A percentile compares a stretch with the other conserved stretches of the same genome.
phyloP scores from a whole-genome alignment of 1,140 invertebrate genomes.

The Scaptomyza pallida region DNA sequence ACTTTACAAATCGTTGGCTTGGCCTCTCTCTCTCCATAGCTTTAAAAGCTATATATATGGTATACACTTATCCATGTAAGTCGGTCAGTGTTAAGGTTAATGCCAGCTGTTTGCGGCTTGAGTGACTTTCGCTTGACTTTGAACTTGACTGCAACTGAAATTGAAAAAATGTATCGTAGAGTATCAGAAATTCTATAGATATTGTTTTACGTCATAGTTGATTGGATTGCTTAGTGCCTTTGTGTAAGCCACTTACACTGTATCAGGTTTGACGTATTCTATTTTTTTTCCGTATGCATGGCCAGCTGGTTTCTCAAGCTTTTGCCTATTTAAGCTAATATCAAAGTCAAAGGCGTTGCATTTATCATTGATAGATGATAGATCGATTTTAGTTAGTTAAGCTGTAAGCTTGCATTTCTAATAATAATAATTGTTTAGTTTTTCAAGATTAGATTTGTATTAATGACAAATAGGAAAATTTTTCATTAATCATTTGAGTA shows the following conservation, averaged over 20 bases:
- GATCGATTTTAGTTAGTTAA: neutral
- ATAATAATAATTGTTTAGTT: no score
- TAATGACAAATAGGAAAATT: no score
- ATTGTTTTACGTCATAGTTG: neutral
- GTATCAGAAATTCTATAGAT: neutral
- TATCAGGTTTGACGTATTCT: neutral
- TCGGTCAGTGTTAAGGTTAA: constrained; percentile 44
- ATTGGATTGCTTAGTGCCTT: neutral
- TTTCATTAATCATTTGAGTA: no score
- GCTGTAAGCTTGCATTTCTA: neutral
- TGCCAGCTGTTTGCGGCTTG: constrained; percentile 6
- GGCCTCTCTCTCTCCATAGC: neutral
- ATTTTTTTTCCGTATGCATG: neutral
- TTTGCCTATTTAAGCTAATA: constrained; percentile 10
- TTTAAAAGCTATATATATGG: neutral
- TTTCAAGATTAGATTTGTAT: no score
- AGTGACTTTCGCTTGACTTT: constrained; percentile 42
- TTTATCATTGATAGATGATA: neutral
- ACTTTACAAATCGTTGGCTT: constrained; percentile 12
- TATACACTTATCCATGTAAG: constrained; percentile 15
- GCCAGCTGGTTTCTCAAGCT: constrained; percentile 20
- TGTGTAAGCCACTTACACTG: neutral
- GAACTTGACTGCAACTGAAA: constrained; percentile 27
- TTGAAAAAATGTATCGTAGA: neutral
- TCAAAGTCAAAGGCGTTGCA: constrained; percentile 8